Conservation (phyloP, 2,888 invertebrate genomes). For the Diloba caeruleocephala region DNA sequence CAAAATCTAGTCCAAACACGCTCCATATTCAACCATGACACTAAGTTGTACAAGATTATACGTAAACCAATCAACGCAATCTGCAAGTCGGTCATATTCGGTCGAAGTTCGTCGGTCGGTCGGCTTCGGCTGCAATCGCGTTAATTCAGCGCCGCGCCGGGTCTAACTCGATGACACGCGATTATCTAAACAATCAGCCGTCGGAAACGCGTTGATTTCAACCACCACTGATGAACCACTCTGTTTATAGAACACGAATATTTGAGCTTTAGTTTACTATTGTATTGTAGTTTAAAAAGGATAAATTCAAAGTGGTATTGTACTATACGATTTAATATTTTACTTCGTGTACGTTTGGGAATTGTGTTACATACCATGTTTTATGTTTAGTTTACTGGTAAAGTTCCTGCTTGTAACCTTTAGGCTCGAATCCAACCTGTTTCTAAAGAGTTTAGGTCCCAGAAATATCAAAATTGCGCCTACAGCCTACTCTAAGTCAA, state of each 20-base stretch:
- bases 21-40: slow-evolving; percentile 42
- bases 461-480: no score
- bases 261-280: slow-evolving; percentile 38
- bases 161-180: slow-evolving; percentile 67
- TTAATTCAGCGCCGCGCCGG: slow-evolving; percentile 60
- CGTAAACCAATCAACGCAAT: slow-evolving; percentile 51
- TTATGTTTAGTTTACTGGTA: no score
- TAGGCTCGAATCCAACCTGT: no score
- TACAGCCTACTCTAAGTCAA: no score
- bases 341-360: no score
- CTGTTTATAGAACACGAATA: slow-evolving; percentile 53
- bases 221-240: slow-evolving; percentile 62
- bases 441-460: no score
- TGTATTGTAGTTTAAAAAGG: slow-evolving; percentile 21
- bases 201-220: slow-evolving; percentile 63
- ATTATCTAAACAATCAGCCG: slow-evolving; percentile 74
- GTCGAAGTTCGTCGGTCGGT: slow-evolving; percentile 48
- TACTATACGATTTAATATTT: neutral
- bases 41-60: slow-evolving; percentile 47
- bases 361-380: no score
- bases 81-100: slow-evolving; percentile 48
- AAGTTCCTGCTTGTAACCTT: no score
- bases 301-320: neutral
- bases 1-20: slow-evolving; percentile 16
- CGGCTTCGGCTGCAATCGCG: slow-evolving; percentile 59